Evolutionary conservation across 2,113 vertebrate genomes (phyloP), one percentile per base, ranked within the genome.

Genomic region (Psilopsiagon aurifrons): DNA sequence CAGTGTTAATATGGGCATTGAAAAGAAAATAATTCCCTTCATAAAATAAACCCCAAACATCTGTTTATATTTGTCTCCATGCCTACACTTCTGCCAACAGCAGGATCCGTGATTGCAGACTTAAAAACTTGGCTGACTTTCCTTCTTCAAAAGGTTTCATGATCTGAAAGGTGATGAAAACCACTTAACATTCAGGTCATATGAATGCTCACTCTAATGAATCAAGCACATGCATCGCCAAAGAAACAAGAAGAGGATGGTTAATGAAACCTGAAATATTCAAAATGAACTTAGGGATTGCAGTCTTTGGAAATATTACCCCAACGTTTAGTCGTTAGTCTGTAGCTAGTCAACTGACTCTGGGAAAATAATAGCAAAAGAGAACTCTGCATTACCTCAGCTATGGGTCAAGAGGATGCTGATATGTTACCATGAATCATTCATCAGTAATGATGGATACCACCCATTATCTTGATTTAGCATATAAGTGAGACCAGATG

Each of bases 401-500:
- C 82, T 44, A 28, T 1, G 17, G 89, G 94, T 94, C 93, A 92
- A 75, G 83, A 94, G 94, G 87, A 74, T 44, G 24, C 83, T 2
- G 79, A 74, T 60, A 47, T 18, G 59, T 37, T 67, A 35, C 81
- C 88, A 31, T 94, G 87, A 91, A 95, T 96, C 90, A 92, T 83
- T 90, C 82, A 69, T 69, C 90, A 82, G 82, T 35, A 51, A 78
- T 91, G 92, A 88, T 91, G 88, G 90, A 84, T 79, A 64, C 94
- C 94, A 88, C 82, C 93, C 91, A 70, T 92, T 55, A 75, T 25
- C 87, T 92, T 83, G 94, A 71, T 90, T 46, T 43, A 94, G 90
- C 67, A 78, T 80, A 64, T 96, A 90, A 95, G 86, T 37, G 64
- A 92, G 71, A 90, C 75, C 94, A 97, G 95, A 96, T 90, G 95